phyloP scores from a whole-genome alignment of 2,797 vertebrate genomes.

The Rhynchotus rufescens region DNA sequence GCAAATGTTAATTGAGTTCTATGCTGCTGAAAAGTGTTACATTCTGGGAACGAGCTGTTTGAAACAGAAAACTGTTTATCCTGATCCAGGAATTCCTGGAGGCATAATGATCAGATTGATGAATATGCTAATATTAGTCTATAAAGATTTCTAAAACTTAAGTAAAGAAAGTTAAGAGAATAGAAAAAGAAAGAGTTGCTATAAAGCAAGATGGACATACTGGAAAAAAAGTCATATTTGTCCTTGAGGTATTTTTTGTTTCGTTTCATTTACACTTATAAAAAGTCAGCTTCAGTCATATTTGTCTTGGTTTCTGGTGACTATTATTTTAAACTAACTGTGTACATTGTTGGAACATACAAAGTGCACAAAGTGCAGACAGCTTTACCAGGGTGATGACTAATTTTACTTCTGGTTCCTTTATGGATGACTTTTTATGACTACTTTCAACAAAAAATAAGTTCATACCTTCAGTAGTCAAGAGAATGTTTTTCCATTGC shows the following conservation, averaged over 20 bases:
- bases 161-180: not conserved
- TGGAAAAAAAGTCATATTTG: slow-evolving; percentile 51
- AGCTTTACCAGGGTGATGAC: not conserved
- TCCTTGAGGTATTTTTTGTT: not conserved
- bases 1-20: not conserved
- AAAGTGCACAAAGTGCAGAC: not conserved
- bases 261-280: not conserved
- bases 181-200: not conserved
- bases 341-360: slow-evolving; percentile 35
- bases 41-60: not conserved
- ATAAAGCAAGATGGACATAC: not conserved
- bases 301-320: not conserved
- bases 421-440: not conserved
- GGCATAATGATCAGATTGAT: not conserved
- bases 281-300: not conserved
- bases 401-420: slow-evolving; percentile 29
- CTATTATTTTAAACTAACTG: slow-evolving; percentile 9
- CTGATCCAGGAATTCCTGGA: not conserved
- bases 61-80: slow-evolving; percentile 27
- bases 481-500: not conserved
- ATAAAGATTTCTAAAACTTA: not conserved
- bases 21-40: not conserved
- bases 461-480: not conserved
- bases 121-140: not conserved
- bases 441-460: not conserved